Conservation (phyloP, 2,888 invertebrate genomes). For the Resseliella maxima region DNA sequence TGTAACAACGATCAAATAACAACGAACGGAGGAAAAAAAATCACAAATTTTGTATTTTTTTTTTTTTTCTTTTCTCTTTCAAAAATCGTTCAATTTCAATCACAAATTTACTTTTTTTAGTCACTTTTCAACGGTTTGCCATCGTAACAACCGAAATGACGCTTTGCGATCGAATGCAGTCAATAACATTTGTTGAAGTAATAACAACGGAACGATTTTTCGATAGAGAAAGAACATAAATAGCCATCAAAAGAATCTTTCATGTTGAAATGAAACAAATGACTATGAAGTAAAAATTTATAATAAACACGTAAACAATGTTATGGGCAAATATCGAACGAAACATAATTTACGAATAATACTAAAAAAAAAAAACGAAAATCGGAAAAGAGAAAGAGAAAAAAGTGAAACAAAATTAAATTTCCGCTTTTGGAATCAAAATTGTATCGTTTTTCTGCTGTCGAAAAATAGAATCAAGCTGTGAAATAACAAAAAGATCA, state of each 20-base stretch:
- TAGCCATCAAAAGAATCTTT: neutral
- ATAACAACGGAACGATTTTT: neutral
- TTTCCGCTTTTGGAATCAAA: slow-evolving; percentile 47
- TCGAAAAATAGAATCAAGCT: slow-evolving; percentile 42
- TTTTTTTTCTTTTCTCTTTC: neutral
- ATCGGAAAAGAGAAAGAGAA: too few relatives aligned
- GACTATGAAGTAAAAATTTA: neutral
- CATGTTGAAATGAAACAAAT: slow-evolving; percentile 9
- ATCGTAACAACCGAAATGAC: slow-evolving; percentile 12
- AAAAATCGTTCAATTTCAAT: too few relatives aligned
- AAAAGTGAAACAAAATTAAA: slow-evolving; percentile 39
- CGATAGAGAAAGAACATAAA: neutral
- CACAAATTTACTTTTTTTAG: neutral
- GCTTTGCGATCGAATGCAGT: slow-evolving; percentile 19
- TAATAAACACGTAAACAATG: slow-evolving; percentile 9
- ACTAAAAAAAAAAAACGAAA: slow-evolving; percentile 1
- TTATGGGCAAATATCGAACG: neutral
- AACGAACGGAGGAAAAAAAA: neutral
- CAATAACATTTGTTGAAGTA: neutral
- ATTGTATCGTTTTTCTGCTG: slow-evolving; percentile 33
- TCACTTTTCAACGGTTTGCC: neutral
- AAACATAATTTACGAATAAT: slow-evolving; percentile 9
- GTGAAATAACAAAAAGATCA: neutral
- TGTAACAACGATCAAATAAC: neutral
- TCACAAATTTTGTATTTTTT: too few relatives aligned